These are phyloP conservation scores for Athalia circularis DNA, from an alignment of 2,888 invertebrate species.

Conservation along the genomic window DNA sequence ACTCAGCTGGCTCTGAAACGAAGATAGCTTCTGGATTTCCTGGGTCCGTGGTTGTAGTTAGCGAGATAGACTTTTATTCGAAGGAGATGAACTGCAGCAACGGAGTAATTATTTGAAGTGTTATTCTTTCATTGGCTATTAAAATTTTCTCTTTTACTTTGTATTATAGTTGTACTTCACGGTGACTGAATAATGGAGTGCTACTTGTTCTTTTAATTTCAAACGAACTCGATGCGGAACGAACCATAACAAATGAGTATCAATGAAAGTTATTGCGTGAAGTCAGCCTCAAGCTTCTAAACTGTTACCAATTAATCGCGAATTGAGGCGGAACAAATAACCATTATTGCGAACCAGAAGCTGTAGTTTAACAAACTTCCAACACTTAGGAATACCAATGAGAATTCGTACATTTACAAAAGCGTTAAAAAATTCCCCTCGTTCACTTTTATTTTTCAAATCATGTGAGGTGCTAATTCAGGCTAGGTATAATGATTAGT, in stretches of 20 bases:
- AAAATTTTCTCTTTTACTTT: neutral
- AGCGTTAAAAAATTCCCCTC: no score
- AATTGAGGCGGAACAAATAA: constrained; percentile 19
- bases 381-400: neutral
- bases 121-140: neutral
- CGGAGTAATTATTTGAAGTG: neutral
- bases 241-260: constrained; percentile 37
- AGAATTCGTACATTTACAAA: no score
- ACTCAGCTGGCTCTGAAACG: neutral
- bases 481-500: neutral
- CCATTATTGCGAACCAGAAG: neutral
- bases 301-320: constrained; percentile 21
- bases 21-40: neutral
- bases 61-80: neutral
- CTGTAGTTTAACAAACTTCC: neutral
- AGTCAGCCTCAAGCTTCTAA: constrained; percentile 8
- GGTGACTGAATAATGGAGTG: constrained; percentile 5
- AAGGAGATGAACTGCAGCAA: no score
- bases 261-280: constrained; percentile 7
- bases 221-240: constrained; percentile 20
- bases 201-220: constrained; percentile 3
- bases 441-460: no score
- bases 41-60: neutral
- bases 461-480: neutral
- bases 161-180: neutral